Conservation (phyloP, 2,888 invertebrate species). For the Iselma pallidipennis region DNA sequence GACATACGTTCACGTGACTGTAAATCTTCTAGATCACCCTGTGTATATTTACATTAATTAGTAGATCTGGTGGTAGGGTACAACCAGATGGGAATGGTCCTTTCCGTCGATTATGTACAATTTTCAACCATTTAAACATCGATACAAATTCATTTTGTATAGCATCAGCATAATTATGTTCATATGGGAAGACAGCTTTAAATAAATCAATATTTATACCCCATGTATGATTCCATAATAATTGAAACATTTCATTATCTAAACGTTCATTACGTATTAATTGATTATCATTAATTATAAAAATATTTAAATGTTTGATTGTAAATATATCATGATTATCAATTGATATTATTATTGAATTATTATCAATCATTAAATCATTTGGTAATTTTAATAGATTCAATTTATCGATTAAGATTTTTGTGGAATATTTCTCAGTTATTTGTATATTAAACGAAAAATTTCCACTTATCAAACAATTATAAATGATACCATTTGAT, state of each 20-base stretch:
- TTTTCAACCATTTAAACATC: slow-evolving; percentile 91
- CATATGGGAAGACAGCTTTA: slow-evolving; percentile 80
- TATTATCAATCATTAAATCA: slow-evolving; percentile 45
- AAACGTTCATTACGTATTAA: slow-evolving; percentile 72
- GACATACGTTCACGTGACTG: too few species aligned
- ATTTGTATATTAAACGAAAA: slow-evolving; percentile 67
- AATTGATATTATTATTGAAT: slow-evolving; percentile 61
- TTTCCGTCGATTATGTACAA: slow-evolving; percentile 74
- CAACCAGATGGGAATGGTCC: slow-evolving; percentile 70
- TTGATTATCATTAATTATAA: slow-evolving; percentile 64
- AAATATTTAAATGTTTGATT: slow-evolving; percentile 69
- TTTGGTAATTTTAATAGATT: slow-evolving; percentile 4
- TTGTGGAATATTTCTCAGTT: slow-evolving; percentile 70
- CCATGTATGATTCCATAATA: slow-evolving; percentile 76
- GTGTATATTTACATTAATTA: slow-evolving; percentile 85
- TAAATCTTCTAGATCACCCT: too few species aligned
- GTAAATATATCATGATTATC: slow-evolving; percentile 75
- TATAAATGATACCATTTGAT: slow-evolving; percentile 36
- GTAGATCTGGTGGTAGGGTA: slow-evolving; percentile 84
- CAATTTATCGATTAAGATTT: slow-evolving; percentile 64
- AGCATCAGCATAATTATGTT: slow-evolving; percentile 85
- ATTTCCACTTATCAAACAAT: slow-evolving; percentile 64
- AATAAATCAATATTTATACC: slow-evolving; percentile 66
- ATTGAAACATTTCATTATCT: slow-evolving; percentile 72
- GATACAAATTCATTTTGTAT: slow-evolving; percentile 89